Base-by-base conservation (phyloP, 2,113 vertebrate genomes). In the Lamprologus sp. region DNA sequence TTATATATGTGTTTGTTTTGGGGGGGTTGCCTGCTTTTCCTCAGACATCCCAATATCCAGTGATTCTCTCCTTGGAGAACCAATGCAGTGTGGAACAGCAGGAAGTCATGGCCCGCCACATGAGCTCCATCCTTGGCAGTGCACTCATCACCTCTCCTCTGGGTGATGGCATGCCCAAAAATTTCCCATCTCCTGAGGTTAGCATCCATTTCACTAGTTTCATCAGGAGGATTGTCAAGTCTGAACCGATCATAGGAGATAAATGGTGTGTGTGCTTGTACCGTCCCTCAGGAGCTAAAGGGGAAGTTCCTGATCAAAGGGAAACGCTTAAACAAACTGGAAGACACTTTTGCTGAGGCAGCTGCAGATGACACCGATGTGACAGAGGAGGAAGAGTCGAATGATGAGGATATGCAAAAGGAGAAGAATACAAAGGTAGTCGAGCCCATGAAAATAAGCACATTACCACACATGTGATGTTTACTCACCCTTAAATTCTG, bases 41-140 rank as follows among this genome's bases (percentile, higher is more conserved):
- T 6, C 88, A 99, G 98, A 97, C 95, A 1, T 98, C 98, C 0
- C 96, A 97, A 1, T 99, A 99, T 88, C 99, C 99, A 0, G 97
- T 99, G 77, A 99, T 99, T 95, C 95, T 99, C 63, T 99, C 99
- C 80, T 89, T 99, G 97, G 99, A 99, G 96, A 99, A 98, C 90
- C 98, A 99, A 95, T 99, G 99, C 95, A 97, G 96, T 0, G 85
- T 98, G 4, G 97, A 98, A 21, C 99, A 99, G 94, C 99, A 99
- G 96, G 94, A 94, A 4, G 96, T 97, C 82, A 98, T 99, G 97
- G 98, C 97, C 6, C 87, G 92, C 1, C 97, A 99, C 93, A 89
- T 99, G 96, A 96, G 85, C 2, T 92, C 94, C 9, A 98, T 98
- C 90, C 95, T 99, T 87, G 97, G 97, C 81, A 95, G 96, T 55